phyloP scores from a whole-genome alignment of 2,888 invertebrate species.

The Zhuqinia jingwanae region DNA sequence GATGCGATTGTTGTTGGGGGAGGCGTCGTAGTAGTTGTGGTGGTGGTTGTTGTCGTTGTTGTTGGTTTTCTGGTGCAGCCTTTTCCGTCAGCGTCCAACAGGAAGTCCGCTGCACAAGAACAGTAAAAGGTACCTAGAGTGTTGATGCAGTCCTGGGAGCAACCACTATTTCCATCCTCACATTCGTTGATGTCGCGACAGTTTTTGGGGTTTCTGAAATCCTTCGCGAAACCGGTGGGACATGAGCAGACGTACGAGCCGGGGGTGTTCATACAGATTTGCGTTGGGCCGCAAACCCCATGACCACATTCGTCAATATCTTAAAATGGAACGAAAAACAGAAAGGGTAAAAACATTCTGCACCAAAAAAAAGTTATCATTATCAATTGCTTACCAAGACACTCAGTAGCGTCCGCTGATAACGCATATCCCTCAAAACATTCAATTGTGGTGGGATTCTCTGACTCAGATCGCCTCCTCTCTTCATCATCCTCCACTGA shows the following conservation, averaged over 20 bases:
- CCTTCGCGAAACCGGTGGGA: conserved; percentile 81
- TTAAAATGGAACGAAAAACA: conserved; percentile 35
- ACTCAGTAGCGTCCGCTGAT: conserved; percentile 76
- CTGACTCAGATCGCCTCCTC: conserved; percentile 37
- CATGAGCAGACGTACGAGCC: conserved; percentile 84
- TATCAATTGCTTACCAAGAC: conserved; percentile 73
- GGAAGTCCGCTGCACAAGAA: conserved; percentile 79
- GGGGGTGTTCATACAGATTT: conserved; percentile 83
- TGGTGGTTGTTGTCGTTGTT: conserved; percentile 76
- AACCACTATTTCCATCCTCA: conserved; percentile 80
- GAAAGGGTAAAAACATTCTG: background rate
- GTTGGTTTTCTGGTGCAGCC: conserved; percentile 76
- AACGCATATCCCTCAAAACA: conserved; percentile 78
- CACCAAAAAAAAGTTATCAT: background rate
- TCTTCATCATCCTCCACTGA: conserved; percentile 20
- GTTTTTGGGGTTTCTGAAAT: conserved; percentile 79
- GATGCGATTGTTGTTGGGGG: conserved; percentile 55
- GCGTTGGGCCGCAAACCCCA: conserved; percentile 82
- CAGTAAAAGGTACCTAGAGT: conserved; percentile 80
- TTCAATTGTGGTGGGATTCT: conserved; percentile 72
- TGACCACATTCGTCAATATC: conserved; percentile 80
- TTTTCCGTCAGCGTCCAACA: conserved; percentile 76
- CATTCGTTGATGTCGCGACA: conserved; percentile 80
- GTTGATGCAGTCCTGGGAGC: conserved; percentile 80
- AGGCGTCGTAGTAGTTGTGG: conserved; percentile 70